These are phyloP conservation scores for Eulacestoma nigropectus DNA, from an alignment of 2,113 vertebrate genomes.

Conservation along the genomic window DNA sequence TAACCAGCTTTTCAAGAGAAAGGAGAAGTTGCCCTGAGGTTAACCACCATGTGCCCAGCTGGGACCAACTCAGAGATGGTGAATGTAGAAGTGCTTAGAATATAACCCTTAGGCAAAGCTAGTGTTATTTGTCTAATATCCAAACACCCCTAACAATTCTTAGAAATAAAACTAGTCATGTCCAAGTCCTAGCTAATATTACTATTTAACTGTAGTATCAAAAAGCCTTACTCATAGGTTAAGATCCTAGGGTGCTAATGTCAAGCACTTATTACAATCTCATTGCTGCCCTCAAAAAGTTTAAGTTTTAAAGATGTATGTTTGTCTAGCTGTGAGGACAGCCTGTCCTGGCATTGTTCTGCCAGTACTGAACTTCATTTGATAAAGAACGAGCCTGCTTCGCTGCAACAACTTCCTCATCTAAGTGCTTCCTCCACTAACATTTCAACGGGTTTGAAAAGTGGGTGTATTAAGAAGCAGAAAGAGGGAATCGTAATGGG, in stretches of 20 bases:
- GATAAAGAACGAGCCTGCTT: neutral
- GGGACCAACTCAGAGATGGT: neutral
- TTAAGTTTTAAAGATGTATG: neutral
- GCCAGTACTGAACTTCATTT: neutral
- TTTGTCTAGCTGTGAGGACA: neutral
- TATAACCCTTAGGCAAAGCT: neutral
- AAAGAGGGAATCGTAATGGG: neutral
- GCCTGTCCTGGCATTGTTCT: neutral
- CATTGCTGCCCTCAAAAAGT: neutral
- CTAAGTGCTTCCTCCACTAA: neutral
- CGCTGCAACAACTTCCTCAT: neutral
- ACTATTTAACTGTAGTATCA: neutral
- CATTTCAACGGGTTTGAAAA: neutral
- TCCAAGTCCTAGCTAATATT: neutral
- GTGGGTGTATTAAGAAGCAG: neutral
- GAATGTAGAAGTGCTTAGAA: neutral
- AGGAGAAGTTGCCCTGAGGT: neutral
- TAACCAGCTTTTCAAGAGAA: neutral
- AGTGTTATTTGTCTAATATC: neutral
- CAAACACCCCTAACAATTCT: neutral
- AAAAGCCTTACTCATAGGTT: neutral
- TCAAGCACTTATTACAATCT: neutral
- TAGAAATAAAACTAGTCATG: neutral
- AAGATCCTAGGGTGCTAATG: neutral
- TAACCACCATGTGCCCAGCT: constrained; percentile 4